phyloP scores from a whole-genome alignment of 2,113 vertebrate genomes.

The Accipiter virgatus region DNA sequence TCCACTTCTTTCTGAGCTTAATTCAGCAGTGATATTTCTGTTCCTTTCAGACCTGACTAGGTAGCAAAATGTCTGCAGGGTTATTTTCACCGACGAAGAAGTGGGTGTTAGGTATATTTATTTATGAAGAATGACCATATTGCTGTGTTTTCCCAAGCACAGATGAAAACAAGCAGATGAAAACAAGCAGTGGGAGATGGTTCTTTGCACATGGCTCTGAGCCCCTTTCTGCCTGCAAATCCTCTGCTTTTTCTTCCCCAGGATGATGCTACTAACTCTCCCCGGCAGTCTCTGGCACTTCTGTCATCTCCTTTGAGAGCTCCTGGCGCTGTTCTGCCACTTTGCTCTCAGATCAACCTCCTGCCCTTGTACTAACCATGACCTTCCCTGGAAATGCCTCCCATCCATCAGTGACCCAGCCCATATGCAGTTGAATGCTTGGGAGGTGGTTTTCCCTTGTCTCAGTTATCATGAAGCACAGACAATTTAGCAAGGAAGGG shows the following conservation, averaged over 20 bases:
- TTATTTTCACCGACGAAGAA: not conserved
- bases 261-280: not conserved
- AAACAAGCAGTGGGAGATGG: not conserved
- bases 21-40: not conserved
- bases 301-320: not conserved
- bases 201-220: not conserved
- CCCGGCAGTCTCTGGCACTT: not conserved
- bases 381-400: not conserved
- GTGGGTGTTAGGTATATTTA: not conserved
- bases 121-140: not conserved
- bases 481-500: not conserved
- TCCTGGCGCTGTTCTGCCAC: not conserved
- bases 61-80: not conserved
- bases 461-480: not conserved
- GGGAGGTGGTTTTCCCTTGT: not conserved
- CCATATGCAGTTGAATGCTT: not conserved
- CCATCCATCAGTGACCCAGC: not conserved
- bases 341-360: not conserved
- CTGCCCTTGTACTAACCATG: not conserved
- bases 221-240: not conserved
- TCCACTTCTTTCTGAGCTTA: not conserved
- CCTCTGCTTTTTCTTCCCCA: not conserved
- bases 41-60: not conserved
- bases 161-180: constrained; percentile 4
- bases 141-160: not conserved